Base-by-base conservation (phyloP, 2,797 vertebrate species). In the Tenualosa ilisha region DNA sequence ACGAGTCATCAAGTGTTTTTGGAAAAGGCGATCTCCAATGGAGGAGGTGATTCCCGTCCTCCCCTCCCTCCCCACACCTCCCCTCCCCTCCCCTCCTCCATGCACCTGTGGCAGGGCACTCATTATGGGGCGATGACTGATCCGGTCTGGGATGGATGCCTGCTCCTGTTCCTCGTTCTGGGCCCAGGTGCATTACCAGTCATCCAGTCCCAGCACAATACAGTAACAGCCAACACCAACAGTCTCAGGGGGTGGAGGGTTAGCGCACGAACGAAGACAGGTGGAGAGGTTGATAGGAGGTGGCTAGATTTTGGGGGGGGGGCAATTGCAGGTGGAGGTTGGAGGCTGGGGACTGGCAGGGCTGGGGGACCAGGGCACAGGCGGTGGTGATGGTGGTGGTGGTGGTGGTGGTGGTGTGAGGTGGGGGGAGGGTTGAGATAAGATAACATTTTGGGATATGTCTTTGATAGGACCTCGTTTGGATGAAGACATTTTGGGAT, bases 41-140 rank as follows among this genome's bases (percentile, higher is more conserved):
- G 59, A n/a, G n/a, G 59, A 8, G n/a, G 5, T n/a, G 59, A 59
- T n/a, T 22, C 59, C 56, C 17, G 0, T 17, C 56, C 17, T n/a
- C 59, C 54, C 54, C 20, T 11, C 63, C 63, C 9, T 0, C 11
- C 1, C 26, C 63, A n/a, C n/a, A n/a, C 54, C 20, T 11, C 51
- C 63, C 63, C 9, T 0, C 11, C 1, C 26, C 63, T 24, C 59
- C 8, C 59, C 59, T 63, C 22, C n/a, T 40, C 13, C 26, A 13
- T 15, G 31, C 26, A 37, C 26, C 65, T 72, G 65, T 72, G 26
- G 65, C 26, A 37, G 4, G 26, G 65, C 65, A 72, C 13, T 72
- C 65, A 72, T 72, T 72, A 72, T 5, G 65, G 13, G 59, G 59
- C 12, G 65, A 13, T 72, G 65, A 65, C n/a, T 65, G 63, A 65